Percentiles rank a stretch among this genome's conserved stretches.
These are phyloP conservation scores for Euura lappo DNA, from an alignment of 1,140 invertebrate species.

Conservation along the genomic window DNA sequence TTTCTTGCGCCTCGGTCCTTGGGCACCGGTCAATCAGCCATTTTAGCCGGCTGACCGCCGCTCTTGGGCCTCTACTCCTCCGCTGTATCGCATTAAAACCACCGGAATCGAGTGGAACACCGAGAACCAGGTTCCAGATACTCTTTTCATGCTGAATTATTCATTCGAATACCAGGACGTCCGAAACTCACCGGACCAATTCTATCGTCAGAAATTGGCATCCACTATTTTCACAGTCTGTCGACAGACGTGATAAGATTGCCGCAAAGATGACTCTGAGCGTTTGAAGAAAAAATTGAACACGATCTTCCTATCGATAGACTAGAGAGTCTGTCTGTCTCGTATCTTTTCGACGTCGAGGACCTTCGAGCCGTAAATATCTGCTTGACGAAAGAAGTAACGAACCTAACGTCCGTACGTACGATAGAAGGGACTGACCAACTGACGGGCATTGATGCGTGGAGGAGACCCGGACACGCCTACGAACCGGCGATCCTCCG, in stretches of 20 bases:
- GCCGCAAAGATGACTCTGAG: too few relatives aligned
- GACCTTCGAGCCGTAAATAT: too few relatives aligned
- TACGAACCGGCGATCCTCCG: constrained; percentile 4
- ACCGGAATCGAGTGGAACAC: not conserved
- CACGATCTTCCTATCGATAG: too few relatives aligned
- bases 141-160: constrained; percentile 43
- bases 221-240: too few relatives aligned
- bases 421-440: not conserved
- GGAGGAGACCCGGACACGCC: constrained; percentile 1
- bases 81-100: constrained; percentile 53
- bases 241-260: too few relatives aligned
- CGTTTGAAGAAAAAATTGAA: too few relatives aligned
- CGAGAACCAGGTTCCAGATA: not conserved
- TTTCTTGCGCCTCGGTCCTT: constrained; percentile 32
- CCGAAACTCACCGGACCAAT: too few relatives aligned
- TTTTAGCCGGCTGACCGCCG: constrained; percentile 51
- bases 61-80: constrained; percentile 32
- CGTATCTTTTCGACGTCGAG: too few relatives aligned
- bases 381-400: too few relatives aligned
- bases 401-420: too few relatives aligned
- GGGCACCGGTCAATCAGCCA: constrained; percentile 49
- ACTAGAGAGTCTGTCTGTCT: too few relatives aligned
- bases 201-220: too few relatives aligned
- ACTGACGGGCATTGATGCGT: constrained; percentile 6
- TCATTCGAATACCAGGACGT: constrained; percentile 31